These are phyloP conservation scores for Macroramphosus scolopax DNA, from an alignment of 2,797 vertebrate genomes.

Conservation along the genomic window DNA sequence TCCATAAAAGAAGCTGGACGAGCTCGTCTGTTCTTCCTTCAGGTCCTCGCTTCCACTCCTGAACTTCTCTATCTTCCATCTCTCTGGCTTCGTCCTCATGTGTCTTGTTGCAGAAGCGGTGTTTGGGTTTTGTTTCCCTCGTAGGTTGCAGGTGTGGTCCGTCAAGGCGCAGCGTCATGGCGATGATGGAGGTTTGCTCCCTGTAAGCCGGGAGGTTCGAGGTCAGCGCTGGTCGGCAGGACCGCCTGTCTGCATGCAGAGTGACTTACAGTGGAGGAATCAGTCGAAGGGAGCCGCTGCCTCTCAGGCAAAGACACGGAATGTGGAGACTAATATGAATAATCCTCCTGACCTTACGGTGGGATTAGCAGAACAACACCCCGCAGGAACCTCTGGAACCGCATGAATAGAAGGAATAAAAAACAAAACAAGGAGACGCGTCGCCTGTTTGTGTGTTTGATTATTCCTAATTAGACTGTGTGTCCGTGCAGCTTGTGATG, in stretches of 20 bases:
- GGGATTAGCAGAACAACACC: constrained; percentile 52
- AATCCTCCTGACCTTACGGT: constrained; percentile 56
- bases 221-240: constrained; percentile 51
- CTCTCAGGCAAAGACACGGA: constrained; percentile 27
- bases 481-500: background rate
- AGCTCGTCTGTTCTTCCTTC: constrained; percentile 24
- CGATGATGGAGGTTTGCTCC: constrained; percentile 49
- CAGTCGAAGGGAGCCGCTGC: constrained; percentile 18
- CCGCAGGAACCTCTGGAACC: constrained; percentile 36
- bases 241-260: constrained; percentile 42
- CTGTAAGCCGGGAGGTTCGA: constrained; percentile 43
- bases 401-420: constrained; percentile 37
- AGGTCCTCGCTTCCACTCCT: constrained; percentile 6
- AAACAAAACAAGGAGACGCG: constrained; percentile 44
- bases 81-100: constrained; percentile 22
- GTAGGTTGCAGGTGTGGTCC: constrained; percentile 44
- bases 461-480: constrained; percentile 21
- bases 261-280: constrained; percentile 67
- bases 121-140: constrained; percentile 36
- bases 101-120: constrained; percentile 14
- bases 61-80: constrained; percentile 38
- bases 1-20: constrained; percentile 54
- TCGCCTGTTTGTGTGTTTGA: constrained; percentile 16
- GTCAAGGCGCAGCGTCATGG: constrained; percentile 41
- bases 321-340: constrained; percentile 42